A percentile compares a stretch with the other conserved stretches of the same genome.
Evolutionary conservation across 2,888 invertebrate species (phyloP).

Genomic region (Ornithoptera priamus): DNA sequence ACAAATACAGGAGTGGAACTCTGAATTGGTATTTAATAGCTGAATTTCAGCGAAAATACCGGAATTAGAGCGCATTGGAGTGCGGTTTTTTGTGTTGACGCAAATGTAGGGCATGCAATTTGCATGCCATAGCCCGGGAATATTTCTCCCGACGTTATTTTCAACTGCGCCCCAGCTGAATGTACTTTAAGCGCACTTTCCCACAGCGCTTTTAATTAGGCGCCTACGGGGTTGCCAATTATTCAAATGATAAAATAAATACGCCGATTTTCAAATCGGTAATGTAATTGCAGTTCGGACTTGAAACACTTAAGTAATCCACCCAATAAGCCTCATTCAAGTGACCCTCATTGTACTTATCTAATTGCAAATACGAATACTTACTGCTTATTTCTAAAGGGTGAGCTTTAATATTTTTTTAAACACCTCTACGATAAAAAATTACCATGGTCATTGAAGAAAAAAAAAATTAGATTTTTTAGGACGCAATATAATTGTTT

Average conservation of each 20-base stretch:
- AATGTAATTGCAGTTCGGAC: conserved; percentile 10
- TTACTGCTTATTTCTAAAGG: background rate
- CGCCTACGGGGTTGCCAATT: conserved; percentile 28
- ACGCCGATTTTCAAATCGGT: conserved; percentile 12
- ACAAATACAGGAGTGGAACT: conserved; percentile 35
- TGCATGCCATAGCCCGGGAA: conserved; percentile 26
- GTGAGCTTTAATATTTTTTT: no score
- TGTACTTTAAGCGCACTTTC: conserved; percentile 30
- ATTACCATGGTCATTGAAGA: no score
- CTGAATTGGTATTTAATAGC: conserved; percentile 33
- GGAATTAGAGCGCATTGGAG: conserved; percentile 34
- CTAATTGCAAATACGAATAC: background rate
- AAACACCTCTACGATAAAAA: no score
- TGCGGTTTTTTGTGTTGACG: conserved; percentile 33
- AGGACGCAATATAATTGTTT: no score
- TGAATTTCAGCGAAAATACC: conserved; percentile 33
- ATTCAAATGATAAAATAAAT: conserved; percentile 29
- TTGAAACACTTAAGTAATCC: conserved; percentile 10
- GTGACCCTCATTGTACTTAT: background rate
- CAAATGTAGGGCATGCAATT: conserved; percentile 35
- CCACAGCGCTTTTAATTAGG: conserved; percentile 31
- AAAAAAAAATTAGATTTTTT: no score
- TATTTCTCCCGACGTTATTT: conserved; percentile 28
- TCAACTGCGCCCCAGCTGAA: conserved; percentile 23
- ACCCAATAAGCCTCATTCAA: conserved; percentile 5